Evolutionary conservation across 2,797 vertebrate genomes (phyloP), one percentile per base, ranked within the genome.

Genomic region (Myotis findleyi): DNA sequence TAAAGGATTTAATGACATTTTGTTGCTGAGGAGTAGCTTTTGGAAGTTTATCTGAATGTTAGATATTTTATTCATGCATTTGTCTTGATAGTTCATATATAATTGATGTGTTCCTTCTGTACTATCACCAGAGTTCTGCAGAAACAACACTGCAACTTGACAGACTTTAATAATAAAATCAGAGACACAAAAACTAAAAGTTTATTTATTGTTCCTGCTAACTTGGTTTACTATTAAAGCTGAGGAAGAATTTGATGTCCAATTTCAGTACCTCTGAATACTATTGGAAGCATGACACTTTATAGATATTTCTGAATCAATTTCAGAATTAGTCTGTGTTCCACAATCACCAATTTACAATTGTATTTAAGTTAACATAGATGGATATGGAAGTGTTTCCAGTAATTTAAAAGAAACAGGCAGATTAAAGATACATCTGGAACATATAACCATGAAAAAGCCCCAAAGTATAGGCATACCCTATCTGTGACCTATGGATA

Each of bases 1-100:
- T 98, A 82, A 95, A 98, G 96, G 97, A 98, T 96, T 98, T 98
- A 98, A 97, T 98, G 98, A 89, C 96, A 98, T 98, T 98, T 98
- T 86, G 83, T 87, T 97, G 92, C 73, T 97, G 96, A 98, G 77
- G 87, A 94, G 94, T 73, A 87, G 49, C 71, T 97, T 98, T 97
- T 94, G 89, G 85, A 97, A 95, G 86, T 98, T 97, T 96, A 71
- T 97, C 62, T 91, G 91, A 98, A 96, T 96, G 57, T 36, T 95
- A 89, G 76, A 97, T 97, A 96, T 97, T 98, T 97, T 97, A 97
- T 95, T 98, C 87, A 96, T 95, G 89, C 82, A 97, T 98, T 98
- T 97, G 96, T 97, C 95, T 96, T 97, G 83, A 47, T 98, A 97
- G 95, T 98, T 98, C 95, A 86, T 92, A 92, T 95, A 97, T 98